Conservation (phyloP, 2,797 vertebrate species). For the Chiloscyllium punctatum region DNA sequence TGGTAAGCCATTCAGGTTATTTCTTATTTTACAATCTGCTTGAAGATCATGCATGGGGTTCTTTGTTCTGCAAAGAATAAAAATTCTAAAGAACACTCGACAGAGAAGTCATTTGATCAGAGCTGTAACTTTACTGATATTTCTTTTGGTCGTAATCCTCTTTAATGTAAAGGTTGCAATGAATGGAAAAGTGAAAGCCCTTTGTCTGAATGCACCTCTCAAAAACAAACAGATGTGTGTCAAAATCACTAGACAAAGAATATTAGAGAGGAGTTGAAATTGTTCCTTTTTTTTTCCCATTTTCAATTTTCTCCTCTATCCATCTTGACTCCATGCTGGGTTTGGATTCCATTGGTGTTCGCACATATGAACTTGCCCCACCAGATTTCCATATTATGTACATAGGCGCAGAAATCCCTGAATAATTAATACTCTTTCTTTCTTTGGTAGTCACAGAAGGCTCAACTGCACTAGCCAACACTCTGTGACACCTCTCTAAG, state of each 20-base stretch:
- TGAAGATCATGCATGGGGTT: neutral
- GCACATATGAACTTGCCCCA: neutral
- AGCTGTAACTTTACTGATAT: neutral
- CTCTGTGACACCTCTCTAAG: no score
- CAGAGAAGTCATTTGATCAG: neutral
- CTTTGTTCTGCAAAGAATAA: neutral
- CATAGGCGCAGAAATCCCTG: neutral
- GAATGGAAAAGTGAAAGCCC: neutral
- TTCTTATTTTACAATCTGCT: neutral
- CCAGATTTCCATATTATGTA: neutral
- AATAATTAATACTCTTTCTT: neutral
- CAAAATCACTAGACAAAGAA: neutral
- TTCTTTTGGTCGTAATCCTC: no score
- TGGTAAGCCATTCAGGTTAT: neutral
- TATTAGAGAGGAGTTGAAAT: neutral
- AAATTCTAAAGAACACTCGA: neutral
- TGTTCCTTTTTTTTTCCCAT: neutral
- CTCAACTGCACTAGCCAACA: no score
- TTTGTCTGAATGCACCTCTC: neutral
- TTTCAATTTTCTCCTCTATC: neutral
- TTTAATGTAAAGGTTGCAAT: neutral
- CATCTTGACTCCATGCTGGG: neutral
- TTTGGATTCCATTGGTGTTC: neutral
- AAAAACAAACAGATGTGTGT: neutral
- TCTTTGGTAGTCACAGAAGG: no score